These are phyloP conservation scores for Aplocera efformata DNA, from an alignment of 2,888 invertebrate species.

Conservation along the genomic window DNA sequence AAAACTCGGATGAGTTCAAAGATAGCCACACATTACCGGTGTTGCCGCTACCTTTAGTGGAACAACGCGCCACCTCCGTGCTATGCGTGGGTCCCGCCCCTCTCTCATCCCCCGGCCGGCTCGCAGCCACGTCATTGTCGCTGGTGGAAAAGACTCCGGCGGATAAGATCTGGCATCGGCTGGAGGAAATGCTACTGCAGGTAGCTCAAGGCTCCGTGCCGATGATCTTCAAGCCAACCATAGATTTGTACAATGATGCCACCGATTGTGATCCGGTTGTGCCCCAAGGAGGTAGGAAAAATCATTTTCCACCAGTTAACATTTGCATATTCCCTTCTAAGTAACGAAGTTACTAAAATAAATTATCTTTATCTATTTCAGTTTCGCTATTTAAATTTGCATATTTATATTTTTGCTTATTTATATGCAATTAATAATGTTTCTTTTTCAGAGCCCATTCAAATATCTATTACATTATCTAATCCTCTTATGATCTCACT, in stretches of 20 bases:
- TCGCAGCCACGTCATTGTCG: slow-evolving; percentile 74
- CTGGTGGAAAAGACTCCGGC: slow-evolving; percentile 46
- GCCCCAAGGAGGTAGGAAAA: slow-evolving; percentile 83
- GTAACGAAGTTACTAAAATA: too few relatives aligned
- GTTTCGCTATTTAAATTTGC: too few relatives aligned
- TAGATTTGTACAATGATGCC: slow-evolving; percentile 85
- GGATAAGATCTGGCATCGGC: slow-evolving; percentile 82
- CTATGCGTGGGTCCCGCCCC: slow-evolving; percentile 83
- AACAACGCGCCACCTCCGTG: slow-evolving; percentile 85
- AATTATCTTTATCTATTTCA: too few relatives aligned
- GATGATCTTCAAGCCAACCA: slow-evolving; percentile 89
- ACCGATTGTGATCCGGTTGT: slow-evolving; percentile 86
- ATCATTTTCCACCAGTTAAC: not conserved
- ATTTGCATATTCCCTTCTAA: not conserved
- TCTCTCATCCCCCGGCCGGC: slow-evolving; percentile 76
- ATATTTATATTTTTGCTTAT: not conserved
- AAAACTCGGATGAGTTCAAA: slow-evolving; percentile 57
- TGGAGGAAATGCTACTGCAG: slow-evolving; percentile 89
- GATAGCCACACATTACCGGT: slow-evolving; percentile 69
- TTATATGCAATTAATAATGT: not conserved
- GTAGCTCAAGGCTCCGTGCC: slow-evolving; percentile 85
- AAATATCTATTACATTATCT: slow-evolving; percentile 86
- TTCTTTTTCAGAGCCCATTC: slow-evolving; percentile 85
- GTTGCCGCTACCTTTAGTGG: slow-evolving; percentile 88
- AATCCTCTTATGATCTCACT: slow-evolving; percentile 89